These are phyloP conservation scores for Congeria kusceri DNA, from an alignment of 2,888 invertebrate species.

Conservation along the genomic window DNA sequence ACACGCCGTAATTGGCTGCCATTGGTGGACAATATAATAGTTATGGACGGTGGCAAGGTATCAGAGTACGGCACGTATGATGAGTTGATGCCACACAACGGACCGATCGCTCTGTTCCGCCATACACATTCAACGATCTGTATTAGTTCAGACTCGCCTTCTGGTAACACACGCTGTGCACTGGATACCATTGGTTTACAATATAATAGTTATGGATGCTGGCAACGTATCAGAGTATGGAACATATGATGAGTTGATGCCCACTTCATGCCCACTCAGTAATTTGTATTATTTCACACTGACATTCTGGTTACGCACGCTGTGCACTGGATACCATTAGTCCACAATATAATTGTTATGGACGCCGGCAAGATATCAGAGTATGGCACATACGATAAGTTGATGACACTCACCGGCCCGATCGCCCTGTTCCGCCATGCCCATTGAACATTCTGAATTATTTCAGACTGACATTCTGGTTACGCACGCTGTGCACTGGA, in stretches of 20 bases:
- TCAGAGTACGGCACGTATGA: conserved; percentile 95
- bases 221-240: conserved; percentile 96
- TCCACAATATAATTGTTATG: conserved; percentile 95
- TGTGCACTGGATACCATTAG: conserved; percentile 95
- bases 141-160: conserved; percentile 90
- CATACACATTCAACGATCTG: too few species aligned
- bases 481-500: too few species aligned
- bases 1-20: conserved; percentile 96
- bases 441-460: too few species aligned
- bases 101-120: conserved; percentile 87
- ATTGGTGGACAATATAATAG: conserved; percentile 95
- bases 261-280: conserved; percentile 81
- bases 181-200: conserved; percentile 95
- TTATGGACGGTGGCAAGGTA: conserved; percentile 94
- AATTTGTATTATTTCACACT: conserved; percentile 89
- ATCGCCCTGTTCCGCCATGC: conserved; percentile 91
- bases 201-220: conserved; percentile 94
- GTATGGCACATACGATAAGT: conserved; percentile 95
- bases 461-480: conserved; percentile 92
- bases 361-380: conserved; percentile 95
- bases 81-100: conserved; percentile 93
- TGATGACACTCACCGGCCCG: conserved; percentile 92
- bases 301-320: conserved; percentile 97
- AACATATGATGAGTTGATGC: conserved; percentile 94
- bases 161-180: conserved; percentile 98